These are phyloP conservation scores for Coboldia fuscipes DNA, from an alignment of 1,140 invertebrate species.

Conservation along the genomic window DNA sequence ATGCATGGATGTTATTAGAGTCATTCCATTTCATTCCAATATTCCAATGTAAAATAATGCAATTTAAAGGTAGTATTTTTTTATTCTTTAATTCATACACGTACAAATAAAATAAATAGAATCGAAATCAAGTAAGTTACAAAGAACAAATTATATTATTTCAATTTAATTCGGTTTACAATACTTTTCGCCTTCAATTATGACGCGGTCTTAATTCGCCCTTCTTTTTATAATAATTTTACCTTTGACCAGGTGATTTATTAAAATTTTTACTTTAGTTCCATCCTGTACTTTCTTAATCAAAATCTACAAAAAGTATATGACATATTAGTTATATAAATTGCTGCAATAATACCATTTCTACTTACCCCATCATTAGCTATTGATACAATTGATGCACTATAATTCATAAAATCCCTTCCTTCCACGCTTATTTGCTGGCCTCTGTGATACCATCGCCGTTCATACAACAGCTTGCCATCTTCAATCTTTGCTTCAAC, in stretches of 20 bases:
- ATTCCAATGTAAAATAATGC: no score
- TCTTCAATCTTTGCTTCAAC: constrained; percentile 78
- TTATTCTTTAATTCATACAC: no score
- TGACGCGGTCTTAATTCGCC: constrained; percentile 43
- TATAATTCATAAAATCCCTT: constrained; percentile 57
- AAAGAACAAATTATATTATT: no score
- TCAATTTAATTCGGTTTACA: no score
- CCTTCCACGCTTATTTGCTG: constrained; percentile 82
- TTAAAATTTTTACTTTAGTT: constrained; percentile 60
- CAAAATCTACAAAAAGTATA: constrained; percentile 49
- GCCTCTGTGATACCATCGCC: constrained; percentile 84
- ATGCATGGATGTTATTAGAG: no score
- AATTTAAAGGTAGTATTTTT: no score
- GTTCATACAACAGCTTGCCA: constrained; percentile 82
- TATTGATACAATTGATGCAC: constrained; percentile 72
- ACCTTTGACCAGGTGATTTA: constrained; percentile 63
- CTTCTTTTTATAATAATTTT: constrained; percentile 73
- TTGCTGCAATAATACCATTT: background rate
- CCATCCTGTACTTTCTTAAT: constrained; percentile 68
- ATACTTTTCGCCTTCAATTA: no score
- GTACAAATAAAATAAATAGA: no score
- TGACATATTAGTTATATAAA: background rate
- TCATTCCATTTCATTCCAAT: no score
- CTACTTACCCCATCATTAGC: constrained; percentile 63
- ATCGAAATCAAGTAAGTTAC: no score